Evolutionary conservation across 1,140 invertebrate genomes (phyloP).

Genomic region (Berghia stephanieae): DNA sequence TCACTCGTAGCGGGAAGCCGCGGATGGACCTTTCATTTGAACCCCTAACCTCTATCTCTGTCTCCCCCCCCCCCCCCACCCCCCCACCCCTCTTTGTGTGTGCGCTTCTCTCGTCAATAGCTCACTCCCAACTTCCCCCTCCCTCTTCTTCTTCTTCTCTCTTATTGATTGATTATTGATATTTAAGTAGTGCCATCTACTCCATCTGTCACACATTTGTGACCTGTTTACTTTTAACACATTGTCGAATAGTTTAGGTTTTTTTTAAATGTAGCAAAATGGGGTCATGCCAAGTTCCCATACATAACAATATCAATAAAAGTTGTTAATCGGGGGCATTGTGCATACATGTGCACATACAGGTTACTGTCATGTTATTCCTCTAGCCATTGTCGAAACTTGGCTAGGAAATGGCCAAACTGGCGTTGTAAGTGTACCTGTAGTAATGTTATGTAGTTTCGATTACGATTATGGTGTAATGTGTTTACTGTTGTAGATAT

Average conservation of each 20-base stretch:
- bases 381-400: too few species aligned
- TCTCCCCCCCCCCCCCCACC: neutral
- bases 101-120: neutral
- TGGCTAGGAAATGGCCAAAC: too few species aligned
- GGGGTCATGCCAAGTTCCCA: neutral
- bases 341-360: neutral
- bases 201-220: too few species aligned
- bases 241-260: neutral
- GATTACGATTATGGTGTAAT: too few species aligned
- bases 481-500: too few species aligned
- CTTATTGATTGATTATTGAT: constrained; percentile 25
- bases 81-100: neutral
- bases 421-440: too few species aligned
- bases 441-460: too few species aligned
- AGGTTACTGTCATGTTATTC: too few species aligned
- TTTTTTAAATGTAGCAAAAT: neutral
- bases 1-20: neutral
- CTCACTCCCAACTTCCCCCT: neutral
- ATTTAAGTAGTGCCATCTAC: too few species aligned
- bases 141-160: too few species aligned
- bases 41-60: neutral
- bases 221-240: constrained; percentile 3
- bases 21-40: neutral
- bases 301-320: neutral
- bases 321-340: neutral